Base-by-base conservation (phyloP, 1,140 invertebrate species). In the Parapsyche elsis region DNA sequence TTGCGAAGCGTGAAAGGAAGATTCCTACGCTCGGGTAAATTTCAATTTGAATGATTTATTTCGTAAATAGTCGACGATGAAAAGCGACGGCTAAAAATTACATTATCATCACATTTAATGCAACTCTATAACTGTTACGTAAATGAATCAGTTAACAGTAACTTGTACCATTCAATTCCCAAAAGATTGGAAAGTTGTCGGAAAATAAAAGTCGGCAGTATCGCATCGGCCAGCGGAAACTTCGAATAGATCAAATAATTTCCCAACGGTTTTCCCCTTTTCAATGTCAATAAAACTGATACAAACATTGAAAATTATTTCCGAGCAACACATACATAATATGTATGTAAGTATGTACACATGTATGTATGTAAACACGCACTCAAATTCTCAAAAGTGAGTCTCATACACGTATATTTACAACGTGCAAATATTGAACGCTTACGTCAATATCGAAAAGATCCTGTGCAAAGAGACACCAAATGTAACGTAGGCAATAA, bases 41-140 rank as follows among this genome's bases (percentile, higher is more conserved):
- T 76, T 76, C 73, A 76, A 76, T 76, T 76, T 76, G 23, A 53
- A 45, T 76, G 73, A 76, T 76, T 76, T 76, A 76, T 76, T 53
- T 45, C 9, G 21, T 16, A 46, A 46, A 73, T 59, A 10, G 10
- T n/a, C 30, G n/a, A n/a, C 14, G 16, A 61, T 5, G 57, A 61
- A 12, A 16, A 16, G 19, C n/a, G 61, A 21, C 12, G 1, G n/a
- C 61, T 21, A 10, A 26, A 19, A 23, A 10, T 26, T 5, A 0
- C 5, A 23, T 19, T 67, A 67, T 67, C 19, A 67, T 16, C 61
- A 12, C 5, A 21, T 21, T 67, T 23, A 67, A 10, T 10, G 19
- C 24, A 16, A 23, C 24, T 4, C 61, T 10, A 38, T 7, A 38
- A 1, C 1, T 10, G 2, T 53, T 16, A 10, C 1, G 49, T 12